Base-by-base conservation (phyloP, 2,888 invertebrate genomes). In the Lasioglossum marginatum region DNA sequence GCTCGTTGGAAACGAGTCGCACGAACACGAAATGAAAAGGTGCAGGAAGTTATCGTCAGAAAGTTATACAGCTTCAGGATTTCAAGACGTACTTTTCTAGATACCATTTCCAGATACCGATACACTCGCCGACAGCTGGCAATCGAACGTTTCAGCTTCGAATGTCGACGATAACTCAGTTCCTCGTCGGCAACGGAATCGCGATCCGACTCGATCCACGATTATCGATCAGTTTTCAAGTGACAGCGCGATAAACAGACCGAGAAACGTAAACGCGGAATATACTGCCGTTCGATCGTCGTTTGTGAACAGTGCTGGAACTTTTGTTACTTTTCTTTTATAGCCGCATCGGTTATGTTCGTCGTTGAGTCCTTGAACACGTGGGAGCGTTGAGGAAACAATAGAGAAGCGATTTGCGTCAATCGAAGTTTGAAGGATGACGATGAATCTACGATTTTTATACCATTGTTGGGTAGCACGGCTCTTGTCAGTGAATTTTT, bases 111-210 rank as follows among this genome's bases (percentile, higher is more conserved):
- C 57, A 72, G 57, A 79, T 60, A 66, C 45, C 48, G 16, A n/a
- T 14, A 37, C 75, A 37, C 75, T 31, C 34, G 66, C 14, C 66
- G 66, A 10, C 34, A 23, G 34, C n/a, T 48, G 82, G 82, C 72
- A 71, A 66, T 63, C 40, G 70, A 37, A 66, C 66, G 45, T 57
- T 27, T 81, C 57, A 48, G 43, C 27, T 27, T 43, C 77, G 68
- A 48, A 34, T 43, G 48, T 23, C 70, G 82, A 66, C 66, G 74
- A 84, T 82, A 66, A 79, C 57, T 74, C 73, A 48, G 66, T 82
- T 72, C 63, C 78, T n/a, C 82, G 43, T 75, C 75, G 75, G 48
- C 68, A 40, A 74, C 34, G 70, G 77, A 52, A 37, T 71, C 63
- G 72, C 66, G 63, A 34, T 40, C 10, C 19, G 19, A 2, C n/a